Evolutionary conservation across 1,140 invertebrate genomes (phyloP).

Genomic region (Telenomus remus): DNA sequence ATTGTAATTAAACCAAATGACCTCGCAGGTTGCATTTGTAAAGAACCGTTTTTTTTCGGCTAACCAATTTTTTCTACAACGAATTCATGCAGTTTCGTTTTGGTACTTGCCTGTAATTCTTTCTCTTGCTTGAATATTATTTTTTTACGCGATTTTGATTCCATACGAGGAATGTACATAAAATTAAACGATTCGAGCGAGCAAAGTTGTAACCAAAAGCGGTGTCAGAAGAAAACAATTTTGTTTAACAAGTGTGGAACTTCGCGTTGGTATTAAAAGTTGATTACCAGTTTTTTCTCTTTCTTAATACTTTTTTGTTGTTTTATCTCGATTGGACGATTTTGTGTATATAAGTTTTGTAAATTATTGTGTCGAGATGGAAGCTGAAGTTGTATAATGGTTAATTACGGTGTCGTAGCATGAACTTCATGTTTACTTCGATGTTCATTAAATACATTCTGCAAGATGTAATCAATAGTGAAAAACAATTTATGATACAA

Average conservation of each 20-base stretch:
- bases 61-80: conserved; percentile 16
- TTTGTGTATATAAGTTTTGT: conserved; percentile 51
- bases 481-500: conserved; percentile 17
- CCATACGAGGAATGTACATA: conserved; percentile 28
- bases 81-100: no score
- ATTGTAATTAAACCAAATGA: no score
- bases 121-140: no score
- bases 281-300: no score
- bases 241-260: neutral
- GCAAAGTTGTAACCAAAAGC: conserved; percentile 8
- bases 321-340: conserved; percentile 20
- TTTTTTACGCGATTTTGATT: no score
- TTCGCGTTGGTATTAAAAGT: no score
- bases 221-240: conserved; percentile 4
- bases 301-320: neutral
- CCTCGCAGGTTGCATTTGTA: no score
- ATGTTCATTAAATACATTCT: conserved; percentile 41
- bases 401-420: conserved; percentile 20
- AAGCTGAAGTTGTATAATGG: conserved; percentile 14
- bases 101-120: no score
- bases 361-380: conserved; percentile 32
- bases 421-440: conserved; percentile 56
- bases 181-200: conserved; percentile 15
- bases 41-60: neutral
- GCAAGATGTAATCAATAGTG: conserved; percentile 18